Evolutionary conservation across 2,113 vertebrate species (phyloP), one percentile per base, ranked within the genome.

Genomic region (Scatophagus argus): DNA sequence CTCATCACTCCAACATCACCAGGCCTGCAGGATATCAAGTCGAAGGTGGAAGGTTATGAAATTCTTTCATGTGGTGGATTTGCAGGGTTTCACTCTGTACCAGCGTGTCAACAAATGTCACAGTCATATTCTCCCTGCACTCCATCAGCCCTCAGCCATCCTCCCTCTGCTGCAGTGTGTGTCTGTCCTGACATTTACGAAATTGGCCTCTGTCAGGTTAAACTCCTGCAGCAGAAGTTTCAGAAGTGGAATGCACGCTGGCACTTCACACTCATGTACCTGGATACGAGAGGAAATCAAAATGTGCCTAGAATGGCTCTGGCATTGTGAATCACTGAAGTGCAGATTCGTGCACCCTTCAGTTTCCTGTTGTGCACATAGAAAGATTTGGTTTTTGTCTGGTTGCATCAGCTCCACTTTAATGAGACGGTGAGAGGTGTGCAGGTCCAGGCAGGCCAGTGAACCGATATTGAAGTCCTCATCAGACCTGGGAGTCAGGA

Each of bases 51-150:
- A 82, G 88, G 86, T 89, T 72, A 83, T 81, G 68, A 70, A 77
- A 78, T 85, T 66, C 29, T 86, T 60, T 75, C 63, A 72, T 10
- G 79, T 79, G 27, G 31, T 55, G n/a, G 74, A 41, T 67, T 51
- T 71, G 52, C 67, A 41, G 54, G 55, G 51, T 67, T 76, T 54
- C 38, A 25, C 61, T 74, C 55, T 32, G 69, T 49, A 74, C 41
- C 52, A 14, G 64, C 9, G 31, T 91, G 89, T 92, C 89, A 88
- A 87, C 89, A 92, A 92, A 92, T 89, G 91, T 88, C 92, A 89
- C 76, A 46, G 60, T 83, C 54, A 82, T 47, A 46, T 75, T 84
- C 86, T 79, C 75, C 27, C 25, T 69, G 52, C 66, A 8, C 47
- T 31, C 34, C 44, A 31, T 34, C 72, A 31, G 43, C 68, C 47